Evolutionary conservation across 2,888 invertebrate species (phyloP).

Genomic region (Sarcophaga rosellei): DNA sequence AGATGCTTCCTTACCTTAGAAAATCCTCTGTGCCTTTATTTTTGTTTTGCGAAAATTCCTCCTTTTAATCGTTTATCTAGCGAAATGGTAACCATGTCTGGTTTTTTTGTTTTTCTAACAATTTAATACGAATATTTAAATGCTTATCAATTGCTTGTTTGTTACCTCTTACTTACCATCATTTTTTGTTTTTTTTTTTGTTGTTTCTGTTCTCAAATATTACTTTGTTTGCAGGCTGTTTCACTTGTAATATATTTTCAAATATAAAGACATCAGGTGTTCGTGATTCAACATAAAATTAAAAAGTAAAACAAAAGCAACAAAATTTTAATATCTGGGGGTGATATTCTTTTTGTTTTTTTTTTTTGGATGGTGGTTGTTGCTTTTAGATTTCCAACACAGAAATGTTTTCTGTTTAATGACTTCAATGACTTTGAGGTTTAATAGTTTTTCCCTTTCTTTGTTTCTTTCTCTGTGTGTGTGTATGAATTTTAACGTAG

Average conservation of each 20-base stretch:
- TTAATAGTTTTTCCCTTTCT: conserved; percentile 42
- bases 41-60: no score
- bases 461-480: background rate
- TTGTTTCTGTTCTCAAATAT: background rate
- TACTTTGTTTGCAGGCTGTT: background rate
- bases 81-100: background rate
- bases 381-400: background rate
- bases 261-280: conserved; percentile 77
- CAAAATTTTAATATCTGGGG: conserved; percentile 25
- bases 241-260: conserved; percentile 19
- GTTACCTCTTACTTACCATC: conserved; percentile 4
- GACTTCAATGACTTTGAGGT: conserved; percentile 60
- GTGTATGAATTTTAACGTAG: conserved; percentile 1
- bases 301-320: conserved; percentile 40
- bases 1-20: no score
- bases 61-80: no score
- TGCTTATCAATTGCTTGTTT: conserved; percentile 42
- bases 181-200: background rate
- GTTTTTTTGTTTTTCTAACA: background rate
- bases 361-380: background rate
- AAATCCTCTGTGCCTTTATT: no score
- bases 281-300: conserved; percentile 77
- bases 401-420: conserved; percentile 40
- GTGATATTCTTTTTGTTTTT: background rate
- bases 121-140: conserved; percentile 39